These are phyloP conservation scores for Brachyptera putata DNA, from an alignment of 2,888 invertebrate genomes.

Conservation along the genomic window DNA sequence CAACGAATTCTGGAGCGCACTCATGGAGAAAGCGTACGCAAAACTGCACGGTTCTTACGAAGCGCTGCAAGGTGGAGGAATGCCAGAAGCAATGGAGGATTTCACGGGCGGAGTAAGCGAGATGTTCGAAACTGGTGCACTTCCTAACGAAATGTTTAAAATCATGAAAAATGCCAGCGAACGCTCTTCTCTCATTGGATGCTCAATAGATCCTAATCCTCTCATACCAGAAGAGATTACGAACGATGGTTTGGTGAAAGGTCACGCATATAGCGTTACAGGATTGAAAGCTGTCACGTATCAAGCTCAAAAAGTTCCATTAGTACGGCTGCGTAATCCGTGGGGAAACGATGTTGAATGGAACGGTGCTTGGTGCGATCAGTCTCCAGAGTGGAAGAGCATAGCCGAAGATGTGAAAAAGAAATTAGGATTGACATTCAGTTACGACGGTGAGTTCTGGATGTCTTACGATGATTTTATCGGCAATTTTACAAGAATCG, in stretches of 20 bases:
- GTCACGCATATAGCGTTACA: slow-evolving; percentile 69
- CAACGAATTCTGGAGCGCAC: too few species aligned
- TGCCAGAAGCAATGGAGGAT: too few species aligned
- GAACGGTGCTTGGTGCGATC: slow-evolving; percentile 68
- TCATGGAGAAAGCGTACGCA: too few species aligned
- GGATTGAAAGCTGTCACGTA: slow-evolving; percentile 49
- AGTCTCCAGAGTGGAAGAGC: slow-evolving; percentile 52
- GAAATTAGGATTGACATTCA: slow-evolving; percentile 48
- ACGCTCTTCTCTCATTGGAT: slow-evolving; percentile 54
- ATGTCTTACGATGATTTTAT: slow-evolving; percentile 51
- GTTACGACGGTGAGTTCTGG: slow-evolving; percentile 61
- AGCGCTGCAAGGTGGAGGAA: too few species aligned
- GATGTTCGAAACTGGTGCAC: slow-evolving; percentile 42
- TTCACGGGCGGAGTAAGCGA: slow-evolving; percentile 43
- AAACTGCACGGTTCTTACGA: too few species aligned
- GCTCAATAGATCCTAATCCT: slow-evolving; percentile 57
- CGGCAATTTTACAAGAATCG: slow-evolving; percentile 49
- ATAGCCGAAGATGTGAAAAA: slow-evolving; percentile 45
- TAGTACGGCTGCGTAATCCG: slow-evolving; percentile 63
- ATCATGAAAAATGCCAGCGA: slow-evolving; percentile 51
- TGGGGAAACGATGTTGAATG: slow-evolving; percentile 69
- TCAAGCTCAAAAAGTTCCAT: slow-evolving; percentile 47
- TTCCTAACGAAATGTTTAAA: slow-evolving; percentile 47
- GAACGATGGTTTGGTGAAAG: slow-evolving; percentile 60
- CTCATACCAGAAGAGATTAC: slow-evolving; percentile 51